Base-by-base conservation (phyloP, 2,797 vertebrate genomes). In the Gallinago stenura region DNA sequence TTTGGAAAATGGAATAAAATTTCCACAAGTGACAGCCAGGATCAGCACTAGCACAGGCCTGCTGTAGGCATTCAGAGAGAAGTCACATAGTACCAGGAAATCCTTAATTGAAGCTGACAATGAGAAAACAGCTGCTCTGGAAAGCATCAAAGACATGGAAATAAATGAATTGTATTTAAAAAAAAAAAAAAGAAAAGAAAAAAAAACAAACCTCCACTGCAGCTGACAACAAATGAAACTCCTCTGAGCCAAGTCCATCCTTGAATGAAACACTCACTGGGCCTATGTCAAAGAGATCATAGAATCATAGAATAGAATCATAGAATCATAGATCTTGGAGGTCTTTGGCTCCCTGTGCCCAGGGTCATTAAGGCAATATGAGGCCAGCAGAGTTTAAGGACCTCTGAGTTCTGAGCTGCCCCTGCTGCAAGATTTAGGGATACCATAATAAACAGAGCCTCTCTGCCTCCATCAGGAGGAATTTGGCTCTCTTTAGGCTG, bases 141-240 rank as follows among this genome's bases (percentile, higher is more conserved):
- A 83, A 95, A 90, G n/a, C 20, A 69, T 89, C 81, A 84, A 77
- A 94, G 65, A 58, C 28, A 56, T 21, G 54, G 48, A 93, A 85
- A 85, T 57, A 90, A 87, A 87, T 1, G 3, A 88, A 77, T 10
- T 35, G 15, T 62, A 46, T 61, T 43, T 0, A 35, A 82, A 85
- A 46, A 72, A 14, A 41, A 5, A 1, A 6, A 28, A 3, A 1
- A 7, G 19, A 25, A 15, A 7, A 19, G 21, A 15, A 15, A 3
- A 1, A 18, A 35, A 17, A 37, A n/a, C n/a, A n/a, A 57, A 15
- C 3, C 17, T 75, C 16, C 11, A 7, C 14, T 48, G 53, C 81
- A 85, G 69, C n/a, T 82, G 46, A 87, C 21, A 87, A 81, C 18
- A 87, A 89, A 95, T 45, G 62, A 85, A 95, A 79, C 50, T 89